Evolutionary conservation across 2,113 vertebrate genomes (phyloP).

Genomic region (Oxyruncus cristatus): DNA sequence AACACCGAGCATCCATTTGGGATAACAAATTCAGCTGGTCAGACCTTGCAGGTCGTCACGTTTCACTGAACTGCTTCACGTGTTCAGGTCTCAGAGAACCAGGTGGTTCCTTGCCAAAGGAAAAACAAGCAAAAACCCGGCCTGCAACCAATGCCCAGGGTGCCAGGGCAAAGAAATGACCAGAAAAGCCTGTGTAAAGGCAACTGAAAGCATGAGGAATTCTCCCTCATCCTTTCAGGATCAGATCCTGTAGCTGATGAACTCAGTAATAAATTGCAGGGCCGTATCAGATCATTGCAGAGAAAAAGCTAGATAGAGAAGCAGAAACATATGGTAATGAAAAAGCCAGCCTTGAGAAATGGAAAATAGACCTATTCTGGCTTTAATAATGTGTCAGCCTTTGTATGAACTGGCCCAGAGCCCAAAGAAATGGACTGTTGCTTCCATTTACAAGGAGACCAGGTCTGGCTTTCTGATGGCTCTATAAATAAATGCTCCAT

Average conservation of each 20-base stretch:
- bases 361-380: background rate
- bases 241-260: background rate
- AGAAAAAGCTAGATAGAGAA: background rate
- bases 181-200: background rate
- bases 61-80: background rate
- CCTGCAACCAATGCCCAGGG: background rate
- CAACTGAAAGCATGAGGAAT: background rate
- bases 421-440: conserved; percentile 11
- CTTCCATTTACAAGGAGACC: conserved; percentile 4
- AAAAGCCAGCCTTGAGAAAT: background rate
- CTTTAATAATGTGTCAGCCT: conserved; percentile 40
- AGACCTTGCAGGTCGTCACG: background rate
- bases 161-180: background rate
- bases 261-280: background rate
- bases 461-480: background rate
- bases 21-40: background rate
- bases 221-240: background rate
- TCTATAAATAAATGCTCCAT: conserved; percentile 40
- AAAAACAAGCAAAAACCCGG: background rate
- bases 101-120: background rate
- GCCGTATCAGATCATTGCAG: background rate
- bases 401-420: conserved; percentile 26
- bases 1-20: background rate
- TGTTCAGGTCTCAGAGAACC: background rate
- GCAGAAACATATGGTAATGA: background rate